Base-by-base conservation (phyloP, 2,113 vertebrate genomes). In the Lampris megalopsis region DNA sequence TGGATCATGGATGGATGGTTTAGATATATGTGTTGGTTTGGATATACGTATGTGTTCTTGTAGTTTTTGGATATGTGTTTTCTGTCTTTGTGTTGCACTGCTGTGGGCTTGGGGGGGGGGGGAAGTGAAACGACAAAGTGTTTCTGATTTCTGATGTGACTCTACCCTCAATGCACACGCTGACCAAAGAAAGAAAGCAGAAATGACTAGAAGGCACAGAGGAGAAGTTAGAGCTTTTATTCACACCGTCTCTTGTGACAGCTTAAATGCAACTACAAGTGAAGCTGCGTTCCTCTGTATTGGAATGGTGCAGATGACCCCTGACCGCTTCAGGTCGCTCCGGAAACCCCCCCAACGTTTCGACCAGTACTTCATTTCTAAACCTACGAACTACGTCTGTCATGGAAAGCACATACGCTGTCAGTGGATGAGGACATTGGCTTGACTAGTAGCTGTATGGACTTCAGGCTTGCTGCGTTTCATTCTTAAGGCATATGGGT, bases 401-500 rank as follows among this genome's bases (percentile, higher is more conserved):
- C 24, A 37, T 38, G 43, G 35, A 11, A 48, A 74, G 47, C n/a
- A 43, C 5, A 37, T 57, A 1, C 43, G 45, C 50, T 38, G 54
- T 38, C 56, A 45, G 11, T 71, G n/a, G 35, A 67, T 36, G 8
- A 36, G 35, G 7, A 9, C 48, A 57, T 38, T 48, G 61, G 35
- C 9, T 36, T 63, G 13, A 63, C 7, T 7, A 47, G 43, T 9
- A 63, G 42, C 43, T 43, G 48, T 43, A 63, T 48, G 24, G 11
- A 60, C 37, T 10, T 37, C 48, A 13, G 38, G 41, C n/a, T 6
- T 61, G 86, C 93, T 93, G 94, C 91, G 94, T 92, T 91, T 91
- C 81, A 80, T 89, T 70, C 86, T 95, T 95, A 96, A 96, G 95
- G 95, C 95, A 95, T 95, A 93, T 94, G 94, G 94, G 94, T 93